Evolutionary conservation across 2,888 invertebrate species (phyloP).

Genomic region (Fragum whitleyi): DNA sequence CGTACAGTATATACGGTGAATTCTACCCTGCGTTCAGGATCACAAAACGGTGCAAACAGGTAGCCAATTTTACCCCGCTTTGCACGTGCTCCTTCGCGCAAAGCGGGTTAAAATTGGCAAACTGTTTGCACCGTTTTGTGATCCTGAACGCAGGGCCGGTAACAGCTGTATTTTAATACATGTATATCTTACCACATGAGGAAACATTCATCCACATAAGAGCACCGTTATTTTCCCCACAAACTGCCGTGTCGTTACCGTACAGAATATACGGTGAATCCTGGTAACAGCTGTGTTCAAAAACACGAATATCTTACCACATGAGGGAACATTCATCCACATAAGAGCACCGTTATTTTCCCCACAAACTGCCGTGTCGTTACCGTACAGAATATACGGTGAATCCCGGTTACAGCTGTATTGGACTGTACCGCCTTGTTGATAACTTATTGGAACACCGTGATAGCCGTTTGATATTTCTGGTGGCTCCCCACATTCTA

Average conservation of each 20-base stretch:
- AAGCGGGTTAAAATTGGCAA: too few relatives aligned
- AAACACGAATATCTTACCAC: slow-evolving; percentile 14
- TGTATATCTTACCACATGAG: slow-evolving; percentile 3
- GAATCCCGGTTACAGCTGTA: neutral
- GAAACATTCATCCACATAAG: neutral
- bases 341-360: neutral
- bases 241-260: slow-evolving; percentile 4
- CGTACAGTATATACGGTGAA: neutral
- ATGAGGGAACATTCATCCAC: neutral
- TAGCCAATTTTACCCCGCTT: too few relatives aligned
- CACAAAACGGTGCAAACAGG: too few relatives aligned
- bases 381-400: neutral
- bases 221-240: neutral
- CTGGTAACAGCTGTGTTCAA: neutral
- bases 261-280: neutral
- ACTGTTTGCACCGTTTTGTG: too few relatives aligned
- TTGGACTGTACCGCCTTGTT: slow-evolving; percentile 3
- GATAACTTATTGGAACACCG: neutral
- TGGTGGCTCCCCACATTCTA: slow-evolving; percentile 10
- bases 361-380: slow-evolving; percentile 6
- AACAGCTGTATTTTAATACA: too few relatives aligned
- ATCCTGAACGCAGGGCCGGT: too few relatives aligned
- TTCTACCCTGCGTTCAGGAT: too few relatives aligned
- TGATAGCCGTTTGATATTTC: slow-evolving; percentile 1
- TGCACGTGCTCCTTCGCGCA: too few relatives aligned